Evolutionary conservation across 2,888 invertebrate species (phyloP).

Genomic region (Stomorhina lunata): DNA sequence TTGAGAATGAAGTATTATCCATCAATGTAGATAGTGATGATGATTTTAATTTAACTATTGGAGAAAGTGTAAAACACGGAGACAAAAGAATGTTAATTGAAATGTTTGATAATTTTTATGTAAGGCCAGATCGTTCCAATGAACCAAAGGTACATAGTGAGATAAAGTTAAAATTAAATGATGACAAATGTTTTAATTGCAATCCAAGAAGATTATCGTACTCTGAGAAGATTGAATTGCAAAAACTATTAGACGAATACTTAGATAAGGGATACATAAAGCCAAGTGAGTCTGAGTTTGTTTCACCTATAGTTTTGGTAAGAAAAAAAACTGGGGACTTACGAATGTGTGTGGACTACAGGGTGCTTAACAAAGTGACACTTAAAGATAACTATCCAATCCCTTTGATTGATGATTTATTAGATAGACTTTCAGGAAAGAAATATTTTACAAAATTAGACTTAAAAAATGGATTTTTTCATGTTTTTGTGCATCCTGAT

Average conservation of each 20-base stretch:
- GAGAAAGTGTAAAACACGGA: neutral
- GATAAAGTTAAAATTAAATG: slow-evolving; percentile 24
- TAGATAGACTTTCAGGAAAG: neutral
- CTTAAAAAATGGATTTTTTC: neutral
- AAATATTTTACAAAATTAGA: neutral
- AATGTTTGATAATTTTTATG: slow-evolving; percentile 26
- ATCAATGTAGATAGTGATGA: neutral
- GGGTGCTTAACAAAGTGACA: neutral
- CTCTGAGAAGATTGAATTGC: slow-evolving; percentile 22
- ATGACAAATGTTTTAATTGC: slow-evolving; percentile 18
- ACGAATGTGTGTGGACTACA: too few relatives aligned
- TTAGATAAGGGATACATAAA: slow-evolving; percentile 24
- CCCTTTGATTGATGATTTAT: neutral
- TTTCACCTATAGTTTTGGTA: slow-evolving; percentile 45
- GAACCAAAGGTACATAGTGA: neutral
- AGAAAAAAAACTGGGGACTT: slow-evolving; percentile 22
- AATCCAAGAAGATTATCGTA: slow-evolving; percentile 32
- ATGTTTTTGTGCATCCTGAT: neutral
- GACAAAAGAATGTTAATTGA: neutral
- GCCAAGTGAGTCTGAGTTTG: slow-evolving; percentile 31
- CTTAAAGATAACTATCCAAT: neutral
- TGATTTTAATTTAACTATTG: neutral
- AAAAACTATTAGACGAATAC: slow-evolving; percentile 30
- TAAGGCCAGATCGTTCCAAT: slow-evolving; percentile 3
- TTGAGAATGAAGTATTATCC: slow-evolving; percentile 6